These are phyloP conservation scores for Serilophus lunatus DNA, from an alignment of 2,113 vertebrate genomes.

Conservation along the genomic window DNA sequence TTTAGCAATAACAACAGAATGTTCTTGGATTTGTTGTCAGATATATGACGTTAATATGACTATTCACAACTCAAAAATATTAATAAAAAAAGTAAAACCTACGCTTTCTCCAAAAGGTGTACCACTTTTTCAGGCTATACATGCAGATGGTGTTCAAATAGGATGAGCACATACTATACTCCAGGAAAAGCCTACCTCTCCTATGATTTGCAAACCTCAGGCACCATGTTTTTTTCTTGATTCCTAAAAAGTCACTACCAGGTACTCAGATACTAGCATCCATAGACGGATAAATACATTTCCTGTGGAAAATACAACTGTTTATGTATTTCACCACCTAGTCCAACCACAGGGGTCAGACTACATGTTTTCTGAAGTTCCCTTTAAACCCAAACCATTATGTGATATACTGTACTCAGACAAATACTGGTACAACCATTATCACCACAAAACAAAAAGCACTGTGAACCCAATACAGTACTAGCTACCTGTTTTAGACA, in stretches of 20 bases:
- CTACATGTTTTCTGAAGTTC: not conserved
- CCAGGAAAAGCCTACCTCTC: not conserved
- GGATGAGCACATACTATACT: accelerated
- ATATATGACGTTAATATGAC: not conserved
- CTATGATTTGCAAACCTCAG: not conserved
- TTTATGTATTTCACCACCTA: not conserved
- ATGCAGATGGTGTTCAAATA: not conserved
- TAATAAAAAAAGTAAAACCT: not conserved
- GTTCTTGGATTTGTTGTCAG: not conserved
- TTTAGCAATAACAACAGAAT: not conserved
- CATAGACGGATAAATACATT: not conserved
- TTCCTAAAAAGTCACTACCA: not conserved
- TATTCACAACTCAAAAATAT: not conserved
- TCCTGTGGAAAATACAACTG: not conserved
- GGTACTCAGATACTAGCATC: not conserved
- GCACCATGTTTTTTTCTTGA: not conserved
- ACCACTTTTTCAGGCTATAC: not conserved
- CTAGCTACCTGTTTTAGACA: slow-evolving; percentile 85
- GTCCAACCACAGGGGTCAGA: not conserved
- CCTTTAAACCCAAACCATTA: not conserved
- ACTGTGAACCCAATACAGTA: slow-evolving; percentile 50
- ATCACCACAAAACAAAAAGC: not conserved
- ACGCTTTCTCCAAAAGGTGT: not conserved
- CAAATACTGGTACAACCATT: not conserved
- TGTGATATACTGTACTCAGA: not conserved